These are phyloP conservation scores for Larimichthys crocea DNA, from an alignment of 2,113 vertebrate genomes.

Conservation along the genomic window DNA sequence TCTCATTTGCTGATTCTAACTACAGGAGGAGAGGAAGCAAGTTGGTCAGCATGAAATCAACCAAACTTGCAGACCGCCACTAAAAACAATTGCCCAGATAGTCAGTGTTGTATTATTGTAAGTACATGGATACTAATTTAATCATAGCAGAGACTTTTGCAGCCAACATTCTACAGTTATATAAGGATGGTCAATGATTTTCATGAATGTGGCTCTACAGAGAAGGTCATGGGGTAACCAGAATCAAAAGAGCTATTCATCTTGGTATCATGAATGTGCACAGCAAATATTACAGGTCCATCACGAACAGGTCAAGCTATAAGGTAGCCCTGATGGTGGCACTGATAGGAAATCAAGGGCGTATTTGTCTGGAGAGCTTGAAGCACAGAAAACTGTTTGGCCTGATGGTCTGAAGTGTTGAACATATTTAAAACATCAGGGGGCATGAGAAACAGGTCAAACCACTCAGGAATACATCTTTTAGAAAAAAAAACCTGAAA, in stretches of 20 bases:
- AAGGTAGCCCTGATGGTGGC: neutral
- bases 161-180: neutral
- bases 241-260: neutral
- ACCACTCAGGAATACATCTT: neutral
- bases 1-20: no score
- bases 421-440: no score
- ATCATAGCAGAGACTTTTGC: neutral
- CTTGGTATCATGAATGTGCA: neutral
- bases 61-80: neutral
- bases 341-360: neutral
- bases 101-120: neutral
- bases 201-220: neutral
- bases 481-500: neutral
- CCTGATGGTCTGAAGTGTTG: neutral
- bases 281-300: neutral
- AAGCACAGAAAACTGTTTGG: neutral
- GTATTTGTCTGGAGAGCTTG: no score
- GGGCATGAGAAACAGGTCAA: neutral
- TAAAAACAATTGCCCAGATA: neutral
- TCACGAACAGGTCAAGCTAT: neutral
- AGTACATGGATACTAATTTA: conserved; percentile 2
- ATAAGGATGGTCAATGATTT: no score
- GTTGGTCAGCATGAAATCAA: neutral
- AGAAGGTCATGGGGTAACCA: neutral
- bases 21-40: no score